phyloP scores from a whole-genome alignment of 92 coral and sea anemone species.

The Umimayanthus kanabou region DNA sequence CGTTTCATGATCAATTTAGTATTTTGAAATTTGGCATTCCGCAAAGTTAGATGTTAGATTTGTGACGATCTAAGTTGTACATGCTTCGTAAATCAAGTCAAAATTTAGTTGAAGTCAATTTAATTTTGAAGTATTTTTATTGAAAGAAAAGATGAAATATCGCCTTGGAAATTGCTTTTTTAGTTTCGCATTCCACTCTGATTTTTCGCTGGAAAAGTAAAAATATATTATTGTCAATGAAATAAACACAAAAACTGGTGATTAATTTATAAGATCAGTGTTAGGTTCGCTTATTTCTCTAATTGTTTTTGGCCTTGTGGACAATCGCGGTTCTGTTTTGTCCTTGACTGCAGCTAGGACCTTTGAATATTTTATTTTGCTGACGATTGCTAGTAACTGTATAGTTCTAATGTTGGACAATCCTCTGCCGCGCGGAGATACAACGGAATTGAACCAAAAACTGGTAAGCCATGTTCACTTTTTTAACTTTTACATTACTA shows the following conservation, averaged over 20 bases:
- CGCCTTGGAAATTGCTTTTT: slow-evolving; percentile 28
- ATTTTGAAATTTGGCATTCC: neutral
- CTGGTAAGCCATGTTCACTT: slow-evolving; percentile 66
- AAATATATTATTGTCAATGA: slow-evolving; percentile 24
- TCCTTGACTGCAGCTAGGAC: slow-evolving; percentile 56
- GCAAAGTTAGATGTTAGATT: slow-evolving; percentile 29
- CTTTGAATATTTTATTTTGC: slow-evolving; percentile 92
- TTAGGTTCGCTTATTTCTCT: slow-evolving; percentile 24
- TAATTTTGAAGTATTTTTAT: slow-evolving; percentile 40
- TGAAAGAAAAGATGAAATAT: slow-evolving; percentile 35
- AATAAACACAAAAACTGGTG: slow-evolving; percentile 36
- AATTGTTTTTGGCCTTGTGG: slow-evolving; percentile 40
- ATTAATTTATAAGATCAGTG: slow-evolving; percentile 24
- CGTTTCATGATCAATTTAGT: neutral
- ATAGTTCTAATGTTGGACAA: slow-evolving; percentile 90
- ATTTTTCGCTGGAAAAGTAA: slow-evolving; percentile 35
- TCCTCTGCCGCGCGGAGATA: slow-evolving; percentile 90
- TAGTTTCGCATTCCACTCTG: slow-evolving; percentile 24
- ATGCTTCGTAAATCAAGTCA: slow-evolving; percentile 42
- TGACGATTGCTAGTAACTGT: slow-evolving; percentile 97
- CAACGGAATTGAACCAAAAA: slow-evolving; percentile 75
- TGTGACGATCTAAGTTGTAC: slow-evolving; percentile 3
- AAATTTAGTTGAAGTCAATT: slow-evolving; percentile 46
- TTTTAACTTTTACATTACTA: neutral
- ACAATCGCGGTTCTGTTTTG: slow-evolving; percentile 37